phyloP scores from a whole-genome alignment of 1,140 invertebrate genomes.

The Nixonia krombeini region DNA sequence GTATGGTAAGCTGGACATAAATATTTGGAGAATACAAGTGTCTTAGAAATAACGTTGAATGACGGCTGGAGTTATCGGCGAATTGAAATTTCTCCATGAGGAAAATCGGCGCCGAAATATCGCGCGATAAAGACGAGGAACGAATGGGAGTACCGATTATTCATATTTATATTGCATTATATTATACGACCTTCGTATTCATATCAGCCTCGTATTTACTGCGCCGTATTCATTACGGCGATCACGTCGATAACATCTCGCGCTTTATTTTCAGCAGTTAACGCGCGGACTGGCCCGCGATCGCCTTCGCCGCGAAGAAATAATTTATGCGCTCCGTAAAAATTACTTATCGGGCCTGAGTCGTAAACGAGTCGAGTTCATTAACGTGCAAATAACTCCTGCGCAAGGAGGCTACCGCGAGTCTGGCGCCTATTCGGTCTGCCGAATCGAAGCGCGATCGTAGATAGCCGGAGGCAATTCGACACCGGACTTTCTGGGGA shows the following conservation, averaged over 20 bases:
- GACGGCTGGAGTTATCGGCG: too few species aligned
- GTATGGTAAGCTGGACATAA: too few species aligned
- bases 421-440: constrained; percentile 37
- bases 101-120: too few species aligned
- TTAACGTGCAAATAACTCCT: constrained; percentile 41
- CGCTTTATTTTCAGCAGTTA: constrained; percentile 18
- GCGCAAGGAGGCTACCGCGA: constrained; percentile 16
- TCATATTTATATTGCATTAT: too few species aligned
- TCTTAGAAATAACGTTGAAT: too few species aligned
- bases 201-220: constrained; percentile 30
- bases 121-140: constrained; percentile 12
- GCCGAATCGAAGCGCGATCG: constrained; percentile 32
- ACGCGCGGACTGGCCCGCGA: too few species aligned
- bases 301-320: constrained; percentile 22
- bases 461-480: too few species aligned
- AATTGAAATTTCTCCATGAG: too few species aligned
- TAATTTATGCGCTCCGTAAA: constrained; percentile 6
- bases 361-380: constrained; percentile 37
- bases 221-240: constrained; percentile 27
- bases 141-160: constrained; percentile 38
- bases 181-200: constrained; percentile 18
- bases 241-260: constrained; percentile 38
- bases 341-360: constrained; percentile 34
- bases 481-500: constrained; percentile 34
- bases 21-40: too few species aligned